Evolutionary conservation across 2,113 vertebrate species (phyloP).

Genomic region (Dascyllus trimaculatus): DNA sequence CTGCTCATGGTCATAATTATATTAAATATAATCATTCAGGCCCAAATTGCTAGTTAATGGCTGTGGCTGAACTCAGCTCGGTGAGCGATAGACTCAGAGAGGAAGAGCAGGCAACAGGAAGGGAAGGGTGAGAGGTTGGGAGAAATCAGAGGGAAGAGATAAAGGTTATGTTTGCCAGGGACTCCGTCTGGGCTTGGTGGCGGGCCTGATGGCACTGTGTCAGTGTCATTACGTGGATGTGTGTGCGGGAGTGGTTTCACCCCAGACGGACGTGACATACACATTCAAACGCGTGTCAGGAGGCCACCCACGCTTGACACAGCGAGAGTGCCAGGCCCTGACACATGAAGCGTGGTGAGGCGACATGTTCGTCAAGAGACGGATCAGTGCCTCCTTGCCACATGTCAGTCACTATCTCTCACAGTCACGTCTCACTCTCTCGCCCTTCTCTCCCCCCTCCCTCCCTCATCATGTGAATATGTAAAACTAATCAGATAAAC

Average conservation of each 20-base stretch:
- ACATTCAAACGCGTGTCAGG: slow-evolving; percentile 74
- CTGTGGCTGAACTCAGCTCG: slow-evolving; percentile 30
- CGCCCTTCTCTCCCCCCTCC: slow-evolving; percentile 6
- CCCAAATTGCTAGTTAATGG: slow-evolving; percentile 59
- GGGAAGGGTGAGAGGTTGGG: slow-evolving; percentile 41
- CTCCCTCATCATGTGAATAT: slow-evolving; percentile 45
- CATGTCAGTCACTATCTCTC: slow-evolving; percentile 74
- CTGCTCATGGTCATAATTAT: slow-evolving; percentile 57
- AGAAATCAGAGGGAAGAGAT: slow-evolving; percentile 52
- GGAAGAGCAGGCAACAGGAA: slow-evolving; percentile 40
- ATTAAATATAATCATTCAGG: slow-evolving; percentile 70
- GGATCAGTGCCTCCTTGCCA: slow-evolving; percentile 74
- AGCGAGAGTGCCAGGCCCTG: slow-evolving; percentile 68
- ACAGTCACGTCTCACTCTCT: slow-evolving; percentile 65
- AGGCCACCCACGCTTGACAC: slow-evolving; percentile 81
- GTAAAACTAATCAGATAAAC: slow-evolving; percentile 44
- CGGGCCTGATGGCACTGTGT: slow-evolving; percentile 70
- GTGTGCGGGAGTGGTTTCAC: slow-evolving; percentile 75
- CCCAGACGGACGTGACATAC: slow-evolving; percentile 80
- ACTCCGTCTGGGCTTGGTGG: slow-evolving; percentile 66
- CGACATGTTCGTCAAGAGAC: slow-evolving; percentile 78
- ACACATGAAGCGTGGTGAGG: slow-evolving; percentile 82
- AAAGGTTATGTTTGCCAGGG: slow-evolving; percentile 65
- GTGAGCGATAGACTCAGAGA: slow-evolving; percentile 27
- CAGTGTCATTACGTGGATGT: slow-evolving; percentile 79